A percentile compares a stretch with the other conserved stretches of the same genome.
These are phyloP conservation scores for Carlito syrichta DNA, from an alignment of 2,113 vertebrate species.

Conservation along the genomic window DNA sequence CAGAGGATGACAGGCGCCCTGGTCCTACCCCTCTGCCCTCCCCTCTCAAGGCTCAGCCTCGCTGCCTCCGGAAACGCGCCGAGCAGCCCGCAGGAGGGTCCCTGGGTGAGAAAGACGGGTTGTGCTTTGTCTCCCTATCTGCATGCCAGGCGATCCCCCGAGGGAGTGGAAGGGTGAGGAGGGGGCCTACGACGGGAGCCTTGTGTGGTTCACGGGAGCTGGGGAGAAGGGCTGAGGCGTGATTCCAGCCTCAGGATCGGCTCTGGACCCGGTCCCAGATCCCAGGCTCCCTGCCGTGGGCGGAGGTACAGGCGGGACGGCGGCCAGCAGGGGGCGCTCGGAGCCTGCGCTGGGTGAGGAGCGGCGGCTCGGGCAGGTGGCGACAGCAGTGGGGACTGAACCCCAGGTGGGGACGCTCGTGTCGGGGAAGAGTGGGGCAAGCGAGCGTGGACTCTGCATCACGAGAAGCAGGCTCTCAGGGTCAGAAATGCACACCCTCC, in stretches of 20 bases:
- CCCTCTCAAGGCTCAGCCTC: background rate
- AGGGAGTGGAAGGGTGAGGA: background rate
- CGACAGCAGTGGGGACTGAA: background rate
- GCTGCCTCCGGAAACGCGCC: background rate
- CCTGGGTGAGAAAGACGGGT: fast-evolving
- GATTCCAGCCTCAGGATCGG: background rate
- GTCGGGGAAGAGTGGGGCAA: background rate
- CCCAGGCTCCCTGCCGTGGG: background rate
- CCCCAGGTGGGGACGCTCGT: background rate
- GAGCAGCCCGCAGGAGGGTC: background rate
- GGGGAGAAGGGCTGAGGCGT: background rate
- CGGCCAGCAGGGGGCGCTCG: conserved; percentile 57
- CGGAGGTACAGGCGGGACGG: background rate
- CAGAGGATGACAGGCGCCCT: too few relatives aligned
- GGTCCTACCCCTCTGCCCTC: too few relatives aligned
- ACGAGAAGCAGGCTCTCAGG: background rate
- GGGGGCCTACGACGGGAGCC: background rate
- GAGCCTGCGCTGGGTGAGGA: background rate
- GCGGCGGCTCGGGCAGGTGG: fast-evolving
- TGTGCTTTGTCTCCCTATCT: background rate
- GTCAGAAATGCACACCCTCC: background rate
- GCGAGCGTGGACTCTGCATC: too few relatives aligned
- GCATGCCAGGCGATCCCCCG: background rate
- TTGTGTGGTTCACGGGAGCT: background rate
- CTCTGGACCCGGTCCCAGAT: background rate